Evolutionary conservation across 2,888 invertebrate genomes (phyloP), one percentile per base, ranked within the genome.

Genomic region (Monopis laevigella): DNA sequence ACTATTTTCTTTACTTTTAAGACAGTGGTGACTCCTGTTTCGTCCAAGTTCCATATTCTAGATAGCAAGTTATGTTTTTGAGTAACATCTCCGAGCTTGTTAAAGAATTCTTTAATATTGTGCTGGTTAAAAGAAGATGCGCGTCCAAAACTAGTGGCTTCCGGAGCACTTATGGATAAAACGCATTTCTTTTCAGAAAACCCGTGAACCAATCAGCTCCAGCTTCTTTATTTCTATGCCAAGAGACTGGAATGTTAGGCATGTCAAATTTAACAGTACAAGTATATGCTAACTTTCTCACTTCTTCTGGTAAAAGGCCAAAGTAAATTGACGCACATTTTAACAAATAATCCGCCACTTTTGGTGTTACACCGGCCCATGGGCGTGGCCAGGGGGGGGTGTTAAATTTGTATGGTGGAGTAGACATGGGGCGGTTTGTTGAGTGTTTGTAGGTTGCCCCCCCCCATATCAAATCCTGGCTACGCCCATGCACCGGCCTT

Each of bases 81-180:
- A 24, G 8, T 24, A 5, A 24, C 5, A 10, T 45, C 41, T 2
- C 40, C 42, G n/a, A 49, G 43, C 14, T 51, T 50, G 2, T 39
- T 18, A 19, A 50, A 50, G 34, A 50, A 52, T 39, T 14, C 49
- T 48, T 2, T 48, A n/a, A n/a, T n/a, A n/a, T n/a, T n/a, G n/a
- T n/a, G n/a, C n/a, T n/a, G n/a, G n/a, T n/a, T n/a, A n/a, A n/a
- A n/a, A n/a, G n/a, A n/a, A n/a, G n/a, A n/a, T n/a, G n/a, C n/a
- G n/a, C n/a, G n/a, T n/a, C n/a, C n/a, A n/a, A n/a, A 41, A 45
- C 52, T 53, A 7, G 53, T 53, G 5, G 51, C 43, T 46, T 53
- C 48, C 2, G 51, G 51, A 21, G 47, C 43, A 44, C 52, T 43
- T 40, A 52, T 48, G 10, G 24, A 24, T 7, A 24, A 5, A 7